These are phyloP conservation scores for Anarsia innoxiella DNA, from an alignment of 2,888 invertebrate genomes.

Conservation along the genomic window DNA sequence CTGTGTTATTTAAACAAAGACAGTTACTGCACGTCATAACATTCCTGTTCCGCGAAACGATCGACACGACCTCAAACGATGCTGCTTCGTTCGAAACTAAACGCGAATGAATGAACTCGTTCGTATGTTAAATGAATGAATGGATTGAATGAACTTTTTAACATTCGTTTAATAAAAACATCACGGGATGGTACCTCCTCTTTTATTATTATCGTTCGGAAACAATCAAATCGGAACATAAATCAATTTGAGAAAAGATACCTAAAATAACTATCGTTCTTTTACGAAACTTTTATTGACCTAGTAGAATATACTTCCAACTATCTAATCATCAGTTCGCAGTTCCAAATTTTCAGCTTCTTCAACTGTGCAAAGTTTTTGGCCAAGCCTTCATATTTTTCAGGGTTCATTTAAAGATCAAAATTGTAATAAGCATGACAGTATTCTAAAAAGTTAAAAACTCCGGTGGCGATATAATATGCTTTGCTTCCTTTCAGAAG, in stretches of 20 bases:
- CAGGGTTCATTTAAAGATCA: conserved; percentile 41
- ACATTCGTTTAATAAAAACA: too few species aligned
- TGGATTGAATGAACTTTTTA: too few species aligned
- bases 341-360: conserved; percentile 16
- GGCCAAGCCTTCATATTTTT: conserved; percentile 40
- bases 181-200: too few species aligned
- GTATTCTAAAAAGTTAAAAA: conserved; percentile 77
- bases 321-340: neutral
- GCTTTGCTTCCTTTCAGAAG: conserved; percentile 69
- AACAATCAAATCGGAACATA: too few species aligned
- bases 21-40: conserved; percentile 72
- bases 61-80: conserved; percentile 31
- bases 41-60: conserved; percentile 47
- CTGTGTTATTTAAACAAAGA: conserved; percentile 66
- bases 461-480: conserved; percentile 75
- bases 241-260: too few species aligned
- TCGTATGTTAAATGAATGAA: too few species aligned
- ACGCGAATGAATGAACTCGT: too few species aligned
- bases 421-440: conserved; percentile 75
- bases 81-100: conserved; percentile 44
- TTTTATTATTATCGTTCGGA: too few species aligned
- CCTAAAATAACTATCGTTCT: too few species aligned
- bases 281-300: too few species aligned
- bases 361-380: conserved; percentile 41
- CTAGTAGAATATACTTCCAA: too few species aligned